A percentile compares a stretch with the other conserved stretches of the same genome.
Conservation (phyloP, 1,140 invertebrate genomes). For the Condylostylus longicornis region DNA sequence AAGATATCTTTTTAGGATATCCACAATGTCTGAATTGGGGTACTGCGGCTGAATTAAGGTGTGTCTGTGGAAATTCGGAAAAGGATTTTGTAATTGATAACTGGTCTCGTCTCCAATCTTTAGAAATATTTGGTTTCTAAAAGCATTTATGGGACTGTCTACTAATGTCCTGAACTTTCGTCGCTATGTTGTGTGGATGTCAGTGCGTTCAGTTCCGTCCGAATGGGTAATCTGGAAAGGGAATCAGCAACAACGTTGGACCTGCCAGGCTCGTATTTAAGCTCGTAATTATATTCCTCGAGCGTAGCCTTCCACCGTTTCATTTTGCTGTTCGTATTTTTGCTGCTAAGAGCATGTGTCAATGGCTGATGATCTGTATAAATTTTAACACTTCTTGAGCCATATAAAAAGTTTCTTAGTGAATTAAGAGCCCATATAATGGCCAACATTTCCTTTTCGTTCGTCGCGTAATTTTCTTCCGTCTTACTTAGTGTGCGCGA, state of each 20-base stretch:
- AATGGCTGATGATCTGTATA: slow-evolving; percentile 24
- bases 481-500: slow-evolving; percentile 20
- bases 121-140: slow-evolving; percentile 8
- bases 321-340: slow-evolving; percentile 23
- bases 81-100: slow-evolving; percentile 4
- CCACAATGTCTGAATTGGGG: background rate
- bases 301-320: slow-evolving; percentile 21
- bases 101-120: background rate
- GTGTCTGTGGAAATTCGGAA: slow-evolving; percentile 6
- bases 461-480: slow-evolving; percentile 16
- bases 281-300: slow-evolving; percentile 23
- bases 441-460: slow-evolving; percentile 17
- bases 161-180: slow-evolving; percentile 2
- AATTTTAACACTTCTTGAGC: slow-evolving; percentile 13
- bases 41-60: slow-evolving; percentile 1
- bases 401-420: slow-evolving; percentile 21
- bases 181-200: background rate
- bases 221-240: slow-evolving; percentile 5
- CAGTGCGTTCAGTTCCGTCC: slow-evolving; percentile 2
- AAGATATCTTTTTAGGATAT: slow-evolving; percentile 5
- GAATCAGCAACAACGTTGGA: slow-evolving; percentile 7
- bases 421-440: slow-evolving; percentile 29
- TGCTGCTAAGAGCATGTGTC: slow-evolving; percentile 23
- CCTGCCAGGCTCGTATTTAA: slow-evolving; percentile 14
- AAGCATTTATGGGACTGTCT: slow-evolving; percentile 5